phyloP scores from a whole-genome alignment of 2,113 vertebrate species.

The Lasiurus borealis region DNA sequence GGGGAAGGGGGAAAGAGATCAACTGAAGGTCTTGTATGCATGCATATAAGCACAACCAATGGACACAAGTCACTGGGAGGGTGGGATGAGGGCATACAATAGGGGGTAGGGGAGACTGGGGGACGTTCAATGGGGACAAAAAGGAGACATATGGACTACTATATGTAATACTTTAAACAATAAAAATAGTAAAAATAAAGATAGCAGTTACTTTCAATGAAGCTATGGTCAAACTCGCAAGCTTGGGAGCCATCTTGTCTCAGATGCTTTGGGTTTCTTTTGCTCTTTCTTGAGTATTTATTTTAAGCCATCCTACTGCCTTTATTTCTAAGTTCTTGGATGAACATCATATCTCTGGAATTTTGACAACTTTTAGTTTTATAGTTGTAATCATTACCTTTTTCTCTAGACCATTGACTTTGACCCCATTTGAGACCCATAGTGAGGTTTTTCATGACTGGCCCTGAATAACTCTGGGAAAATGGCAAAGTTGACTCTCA shows the following conservation, averaged over 20 bases:
- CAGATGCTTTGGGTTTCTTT: background rate
- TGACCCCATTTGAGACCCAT: background rate
- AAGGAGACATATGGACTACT: too few species aligned
- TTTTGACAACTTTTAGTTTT: background rate
- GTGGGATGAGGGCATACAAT: too few species aligned
- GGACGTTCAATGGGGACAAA: too few species aligned
- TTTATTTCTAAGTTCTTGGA: conserved; percentile 4
- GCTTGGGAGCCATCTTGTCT: background rate
- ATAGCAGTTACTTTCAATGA: background rate
- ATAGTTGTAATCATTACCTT: background rate
- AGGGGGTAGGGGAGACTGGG: too few species aligned
- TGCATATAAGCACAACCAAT: too few species aligned
- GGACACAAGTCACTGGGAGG: too few species aligned
- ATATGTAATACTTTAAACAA: too few species aligned
- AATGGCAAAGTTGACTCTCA: background rate
- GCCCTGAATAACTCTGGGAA: background rate
- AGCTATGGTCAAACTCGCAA: background rate
- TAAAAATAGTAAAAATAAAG: background rate
- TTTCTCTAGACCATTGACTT: background rate
- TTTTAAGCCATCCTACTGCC: background rate
- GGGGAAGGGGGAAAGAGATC: too few species aligned
- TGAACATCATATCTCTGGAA: background rate
- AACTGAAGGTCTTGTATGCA: too few species aligned
- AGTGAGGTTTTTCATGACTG: background rate
- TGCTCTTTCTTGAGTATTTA: background rate